phyloP scores from a whole-genome alignment of 2,113 vertebrate genomes.

The Sporophila hypoxantha region DNA sequence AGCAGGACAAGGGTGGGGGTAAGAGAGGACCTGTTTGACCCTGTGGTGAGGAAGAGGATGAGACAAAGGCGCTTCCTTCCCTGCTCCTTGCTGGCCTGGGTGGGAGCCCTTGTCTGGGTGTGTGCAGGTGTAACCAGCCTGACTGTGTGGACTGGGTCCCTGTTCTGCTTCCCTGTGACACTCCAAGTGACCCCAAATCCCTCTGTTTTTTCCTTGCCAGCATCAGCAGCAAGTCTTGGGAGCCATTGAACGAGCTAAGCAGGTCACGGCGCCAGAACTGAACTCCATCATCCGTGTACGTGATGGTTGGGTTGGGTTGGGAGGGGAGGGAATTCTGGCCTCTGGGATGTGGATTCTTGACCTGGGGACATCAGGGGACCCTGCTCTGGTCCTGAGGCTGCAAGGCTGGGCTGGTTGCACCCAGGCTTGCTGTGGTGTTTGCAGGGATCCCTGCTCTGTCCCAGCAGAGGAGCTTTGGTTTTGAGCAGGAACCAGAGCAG shows the following conservation, averaged over 20 bases:
- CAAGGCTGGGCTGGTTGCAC: background rate
- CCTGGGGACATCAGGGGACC: background rate
- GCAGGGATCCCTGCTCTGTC: background rate
- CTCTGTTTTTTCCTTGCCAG: slow-evolving; percentile 52
- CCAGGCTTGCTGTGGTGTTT: background rate
- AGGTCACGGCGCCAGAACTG: slow-evolving; percentile 94
- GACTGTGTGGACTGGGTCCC: too few species aligned
- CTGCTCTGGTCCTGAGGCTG: background rate
- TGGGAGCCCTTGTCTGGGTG: too few species aligned
- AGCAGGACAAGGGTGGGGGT: background rate
- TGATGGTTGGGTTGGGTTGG: background rate
- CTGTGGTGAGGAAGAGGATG: background rate
- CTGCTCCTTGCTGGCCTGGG: background rate
- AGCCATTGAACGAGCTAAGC: slow-evolving; percentile 94
- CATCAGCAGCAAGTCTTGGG: slow-evolving; percentile 98
- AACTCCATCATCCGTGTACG: slow-evolving; percentile 97
- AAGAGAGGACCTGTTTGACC: background rate
- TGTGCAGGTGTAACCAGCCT: background rate
- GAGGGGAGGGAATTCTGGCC: rapidly evolving
- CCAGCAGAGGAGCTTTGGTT: background rate
- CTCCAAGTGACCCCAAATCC: background rate
- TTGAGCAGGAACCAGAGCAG: background rate
- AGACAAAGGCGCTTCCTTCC: background rate
- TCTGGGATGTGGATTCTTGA: background rate
- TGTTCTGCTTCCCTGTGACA: background rate